Conservation (phyloP, 2,888 invertebrate species). For the Agriopis aurantiaria region DNA sequence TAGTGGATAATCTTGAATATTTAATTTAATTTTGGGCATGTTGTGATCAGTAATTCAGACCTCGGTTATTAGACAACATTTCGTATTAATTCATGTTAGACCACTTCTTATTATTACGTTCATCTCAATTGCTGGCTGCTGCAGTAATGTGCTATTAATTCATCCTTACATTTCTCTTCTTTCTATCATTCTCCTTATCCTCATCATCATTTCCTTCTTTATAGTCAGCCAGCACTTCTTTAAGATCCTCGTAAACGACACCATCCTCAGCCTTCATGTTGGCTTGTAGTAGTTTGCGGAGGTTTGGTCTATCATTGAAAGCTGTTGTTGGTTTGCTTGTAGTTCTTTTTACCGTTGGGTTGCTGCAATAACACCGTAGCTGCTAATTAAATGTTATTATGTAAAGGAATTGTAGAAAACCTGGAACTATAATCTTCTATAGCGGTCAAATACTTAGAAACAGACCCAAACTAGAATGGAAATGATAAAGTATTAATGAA, state of each 20-base stretch:
- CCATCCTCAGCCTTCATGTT: conserved; percentile 62
- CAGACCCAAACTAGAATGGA: no score
- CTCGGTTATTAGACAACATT: no score
- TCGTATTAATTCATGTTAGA: no score
- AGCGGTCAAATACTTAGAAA: no score
- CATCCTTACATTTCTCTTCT: conserved; percentile 51
- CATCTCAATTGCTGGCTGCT: background rate
- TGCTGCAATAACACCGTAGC: conserved; percentile 39
- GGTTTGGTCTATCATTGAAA: conserved; percentile 40
- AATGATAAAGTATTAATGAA: no score
- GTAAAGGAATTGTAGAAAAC: no score
- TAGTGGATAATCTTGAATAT: no score
- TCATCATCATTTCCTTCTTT: conserved; percentile 57
- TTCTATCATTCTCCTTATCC: conserved; percentile 56
- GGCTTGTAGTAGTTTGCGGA: conserved; percentile 64
- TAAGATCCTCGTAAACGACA: conserved; percentile 65
- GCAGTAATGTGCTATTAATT: background rate
- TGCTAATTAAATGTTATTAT: background rate
- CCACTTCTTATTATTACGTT: no score
- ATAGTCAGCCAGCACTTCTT: conserved; percentile 64
- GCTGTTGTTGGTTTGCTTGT: conserved; percentile 1
- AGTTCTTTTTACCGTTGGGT: conserved; percentile 25
- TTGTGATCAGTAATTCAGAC: no score
- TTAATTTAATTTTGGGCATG: no score
- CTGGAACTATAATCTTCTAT: no score